A percentile compares a stretch with the other conserved stretches of the same genome.
Conservation (phyloP, 2,113 vertebrate species). For the Dasyornis broadbenti region DNA sequence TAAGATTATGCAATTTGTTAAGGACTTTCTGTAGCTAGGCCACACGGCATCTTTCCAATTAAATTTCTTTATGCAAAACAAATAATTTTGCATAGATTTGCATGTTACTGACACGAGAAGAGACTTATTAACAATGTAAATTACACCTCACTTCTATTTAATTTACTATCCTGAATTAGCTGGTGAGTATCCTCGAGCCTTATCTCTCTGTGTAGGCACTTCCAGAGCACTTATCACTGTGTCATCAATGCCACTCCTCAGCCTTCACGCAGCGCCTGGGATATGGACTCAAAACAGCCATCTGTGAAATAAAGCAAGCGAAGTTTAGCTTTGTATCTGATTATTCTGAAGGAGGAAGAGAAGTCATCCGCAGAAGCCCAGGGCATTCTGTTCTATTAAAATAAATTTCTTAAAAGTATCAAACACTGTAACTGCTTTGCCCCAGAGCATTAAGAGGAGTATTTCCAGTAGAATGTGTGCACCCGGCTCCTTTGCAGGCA, state of each 20-base stretch:
- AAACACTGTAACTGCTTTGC: not conserved
- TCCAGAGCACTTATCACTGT: not conserved
- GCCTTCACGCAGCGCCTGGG: not conserved
- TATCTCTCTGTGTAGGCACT: not conserved
- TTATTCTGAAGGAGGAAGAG: not conserved
- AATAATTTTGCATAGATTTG: not conserved
- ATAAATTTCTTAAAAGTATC: not conserved
- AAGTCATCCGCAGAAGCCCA: not conserved
- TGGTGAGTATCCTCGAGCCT: not conserved
- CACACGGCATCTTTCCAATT: not conserved
- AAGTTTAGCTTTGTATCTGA: not conserved
- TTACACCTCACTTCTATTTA: not conserved
- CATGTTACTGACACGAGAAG: not conserved
- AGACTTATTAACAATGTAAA: not conserved
- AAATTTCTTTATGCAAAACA: not conserved
- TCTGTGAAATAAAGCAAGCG: not conserved
- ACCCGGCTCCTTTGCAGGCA: not conserved
- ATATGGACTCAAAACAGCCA: not conserved
- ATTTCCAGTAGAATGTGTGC: not conserved
- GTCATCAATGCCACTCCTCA: not conserved
- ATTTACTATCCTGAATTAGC: not conserved
- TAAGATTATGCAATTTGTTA: not conserved
- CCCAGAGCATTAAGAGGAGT: not conserved
- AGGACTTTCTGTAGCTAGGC: not conserved
- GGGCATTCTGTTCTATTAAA: not conserved